phyloP scores from a whole-genome alignment of 2,888 invertebrate species.

The Crossocerus cetratus region DNA sequence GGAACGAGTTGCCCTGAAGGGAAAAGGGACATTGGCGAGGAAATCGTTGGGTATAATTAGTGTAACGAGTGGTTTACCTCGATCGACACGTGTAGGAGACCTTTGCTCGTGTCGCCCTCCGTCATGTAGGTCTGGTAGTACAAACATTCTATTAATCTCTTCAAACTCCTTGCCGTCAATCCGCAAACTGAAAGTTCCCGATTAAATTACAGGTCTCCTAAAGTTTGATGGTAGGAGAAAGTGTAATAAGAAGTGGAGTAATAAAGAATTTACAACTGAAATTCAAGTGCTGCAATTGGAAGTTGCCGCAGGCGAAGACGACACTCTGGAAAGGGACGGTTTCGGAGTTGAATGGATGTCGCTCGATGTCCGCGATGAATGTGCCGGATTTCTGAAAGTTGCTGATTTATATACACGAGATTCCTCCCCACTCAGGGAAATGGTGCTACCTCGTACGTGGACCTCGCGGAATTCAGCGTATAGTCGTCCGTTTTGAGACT shows the following conservation, averaged over 20 bases:
- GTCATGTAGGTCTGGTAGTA: constrained; percentile 63
- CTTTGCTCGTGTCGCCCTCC: constrained; percentile 50
- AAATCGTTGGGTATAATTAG: background rate
- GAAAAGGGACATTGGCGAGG: too few species aligned
- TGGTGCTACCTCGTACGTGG: too few species aligned
- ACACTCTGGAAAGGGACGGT: constrained; percentile 59
- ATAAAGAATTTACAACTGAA: constrained; percentile 66
- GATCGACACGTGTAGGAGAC: constrained; percentile 49
- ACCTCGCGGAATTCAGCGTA: background rate
- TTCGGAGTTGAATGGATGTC: constrained; percentile 71
- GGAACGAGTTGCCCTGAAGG: constrained; percentile 44
- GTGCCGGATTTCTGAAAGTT: too few species aligned
- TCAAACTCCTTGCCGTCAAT: constrained; percentile 53
- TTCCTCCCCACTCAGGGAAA: too few species aligned
- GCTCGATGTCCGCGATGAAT: too few species aligned
- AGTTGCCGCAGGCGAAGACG: constrained; percentile 70
- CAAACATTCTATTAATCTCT: constrained; percentile 57
- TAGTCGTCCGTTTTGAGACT: background rate
- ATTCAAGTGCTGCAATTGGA: constrained; percentile 69
- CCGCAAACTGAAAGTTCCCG: background rate
- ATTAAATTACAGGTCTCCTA: background rate
- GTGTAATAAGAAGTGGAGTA: background rate
- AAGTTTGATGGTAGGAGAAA: background rate
- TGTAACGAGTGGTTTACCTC: constrained; percentile 40
- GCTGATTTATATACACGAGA: too few species aligned